Percentiles rank a stretch among this genome's conserved stretches.
Evolutionary conservation across 35 echinoderm and acorn worm species (phyloP).

Genomic region (Acanthaster planci): DNA sequence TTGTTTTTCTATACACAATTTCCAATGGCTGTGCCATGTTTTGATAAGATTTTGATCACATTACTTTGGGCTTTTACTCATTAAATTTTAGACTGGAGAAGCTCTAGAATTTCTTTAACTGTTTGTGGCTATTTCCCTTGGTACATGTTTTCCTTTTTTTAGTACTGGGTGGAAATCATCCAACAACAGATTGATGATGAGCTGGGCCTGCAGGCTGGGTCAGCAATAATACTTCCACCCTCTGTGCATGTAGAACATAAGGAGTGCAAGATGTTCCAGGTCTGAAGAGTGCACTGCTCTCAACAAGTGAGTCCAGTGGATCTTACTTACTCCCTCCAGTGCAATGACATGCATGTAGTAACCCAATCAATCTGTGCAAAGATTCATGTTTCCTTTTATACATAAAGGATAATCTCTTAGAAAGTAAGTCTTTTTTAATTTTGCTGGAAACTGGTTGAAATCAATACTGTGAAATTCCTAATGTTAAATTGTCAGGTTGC

Average conservation of each 20-base stretch:
- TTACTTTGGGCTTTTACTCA: neutral
- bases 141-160: constrained; percentile 12
- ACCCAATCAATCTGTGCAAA: too few relatives aligned
- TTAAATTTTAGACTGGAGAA: neutral
- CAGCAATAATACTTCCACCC: constrained; percentile 1
- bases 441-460: too few relatives aligned
- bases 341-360: neutral
- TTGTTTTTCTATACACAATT: too few relatives aligned
- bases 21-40: neutral
- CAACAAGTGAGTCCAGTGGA: neutral
- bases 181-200: constrained; percentile 74
- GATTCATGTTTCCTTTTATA: too few relatives aligned
- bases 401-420: too few relatives aligned
- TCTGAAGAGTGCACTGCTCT: constrained; percentile 8
- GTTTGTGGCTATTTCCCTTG: neutral
- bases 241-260: constrained; percentile 35
- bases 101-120: neutral
- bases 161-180: constrained; percentile 90
- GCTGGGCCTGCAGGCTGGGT: constrained; percentile 30
- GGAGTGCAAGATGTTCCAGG: constrained; percentile 42
- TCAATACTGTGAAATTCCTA: too few relatives aligned
- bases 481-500: too few relatives aligned
- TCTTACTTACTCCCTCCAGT: neutral
- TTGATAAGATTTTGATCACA: neutral
- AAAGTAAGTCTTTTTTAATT: too few relatives aligned